These are phyloP conservation scores for Eubasilissa regina DNA, from an alignment of 1,140 invertebrate genomes.

Conservation along the genomic window DNA sequence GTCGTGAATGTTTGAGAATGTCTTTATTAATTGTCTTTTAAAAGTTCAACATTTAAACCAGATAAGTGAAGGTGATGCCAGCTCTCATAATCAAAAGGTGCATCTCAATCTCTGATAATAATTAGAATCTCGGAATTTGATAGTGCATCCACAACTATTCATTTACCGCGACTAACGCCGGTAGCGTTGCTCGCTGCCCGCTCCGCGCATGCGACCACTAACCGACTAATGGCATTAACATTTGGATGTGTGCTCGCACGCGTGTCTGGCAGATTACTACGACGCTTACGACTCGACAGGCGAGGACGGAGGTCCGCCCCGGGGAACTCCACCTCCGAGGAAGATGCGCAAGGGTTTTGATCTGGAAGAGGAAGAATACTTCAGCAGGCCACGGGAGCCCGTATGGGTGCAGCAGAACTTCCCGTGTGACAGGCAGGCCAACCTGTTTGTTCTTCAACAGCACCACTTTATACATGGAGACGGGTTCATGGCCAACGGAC, in stretches of 20 bases:
- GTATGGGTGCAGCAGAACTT: conserved; percentile 64
- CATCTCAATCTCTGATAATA: too few species aligned
- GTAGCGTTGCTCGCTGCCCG: conserved; percentile 53
- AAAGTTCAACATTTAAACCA: too few species aligned
- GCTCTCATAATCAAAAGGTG: too few species aligned
- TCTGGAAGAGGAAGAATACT: conserved; percentile 68
- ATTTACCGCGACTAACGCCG: conserved; percentile 60
- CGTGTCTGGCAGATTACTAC: conserved; percentile 57
- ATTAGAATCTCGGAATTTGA: too few species aligned
- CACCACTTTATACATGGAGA: conserved; percentile 71
- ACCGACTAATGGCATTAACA: conserved; percentile 46
- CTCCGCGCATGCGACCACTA: conserved; percentile 60
- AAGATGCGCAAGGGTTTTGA: conserved; percentile 63
- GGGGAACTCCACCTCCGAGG: conserved; percentile 61
- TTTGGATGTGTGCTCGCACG: conserved; percentile 26
- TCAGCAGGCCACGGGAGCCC: conserved; percentile 65
- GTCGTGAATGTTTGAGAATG: too few species aligned
- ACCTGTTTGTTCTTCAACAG: conserved; percentile 79
- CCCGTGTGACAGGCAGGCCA: conserved; percentile 78
- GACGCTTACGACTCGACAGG: conserved; percentile 59
- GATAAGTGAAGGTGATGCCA: too few species aligned
- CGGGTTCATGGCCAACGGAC: conserved; percentile 64
- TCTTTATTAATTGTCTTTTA: too few species aligned
- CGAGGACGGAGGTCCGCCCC: conserved; percentile 51
- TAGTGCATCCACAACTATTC: conserved; percentile 26